A percentile compares a stretch with the other conserved stretches of the same genome.
phyloP scores from a whole-genome alignment of 2,888 invertebrate genomes.

The Liodrosophila aerea region DNA sequence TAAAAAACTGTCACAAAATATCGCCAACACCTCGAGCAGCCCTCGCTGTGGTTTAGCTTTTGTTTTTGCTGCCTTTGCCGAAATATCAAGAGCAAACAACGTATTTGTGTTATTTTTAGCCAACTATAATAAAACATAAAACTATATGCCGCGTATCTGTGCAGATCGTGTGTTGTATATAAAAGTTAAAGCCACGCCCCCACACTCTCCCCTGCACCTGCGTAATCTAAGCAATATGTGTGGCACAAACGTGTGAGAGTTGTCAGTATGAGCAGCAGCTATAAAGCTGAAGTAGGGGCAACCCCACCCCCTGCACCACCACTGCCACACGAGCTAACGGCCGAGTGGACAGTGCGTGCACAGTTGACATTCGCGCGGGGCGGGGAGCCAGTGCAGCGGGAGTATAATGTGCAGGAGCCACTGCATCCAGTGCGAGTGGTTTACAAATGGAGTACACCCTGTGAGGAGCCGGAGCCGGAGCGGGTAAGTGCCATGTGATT shows the following conservation, averaged over 20 bases:
- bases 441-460: constrained; percentile 84
- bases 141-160: constrained; percentile 54
- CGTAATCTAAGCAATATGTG: constrained; percentile 16
- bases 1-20: not conserved
- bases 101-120: constrained; percentile 56
- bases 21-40: constrained; percentile 3
- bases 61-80: constrained; percentile 36
- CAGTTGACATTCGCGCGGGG: constrained; percentile 86
- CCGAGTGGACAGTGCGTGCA: constrained; percentile 88
- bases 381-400: constrained; percentile 79
- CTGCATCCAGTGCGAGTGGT: constrained; percentile 82
- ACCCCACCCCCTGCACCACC: constrained; percentile 22
- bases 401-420: constrained; percentile 72
- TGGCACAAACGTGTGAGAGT: no score
- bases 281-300: constrained; percentile 1
- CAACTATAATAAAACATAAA: constrained; percentile 28
- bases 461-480: constrained; percentile 51
- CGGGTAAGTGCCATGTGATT: constrained; percentile 7
- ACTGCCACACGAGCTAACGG: constrained; percentile 82
- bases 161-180: constrained; percentile 51
- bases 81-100: constrained; percentile 42
- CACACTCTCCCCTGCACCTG: constrained; percentile 9
- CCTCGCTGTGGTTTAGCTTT: constrained; percentile 35
- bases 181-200: constrained; percentile 5
- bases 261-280: constrained; percentile 29